A percentile compares a stretch with the other conserved stretches of the same genome.
These are phyloP conservation scores for Xenopus borealis DNA, from an alignment of 2,113 vertebrate species.

Conservation along the genomic window DNA sequence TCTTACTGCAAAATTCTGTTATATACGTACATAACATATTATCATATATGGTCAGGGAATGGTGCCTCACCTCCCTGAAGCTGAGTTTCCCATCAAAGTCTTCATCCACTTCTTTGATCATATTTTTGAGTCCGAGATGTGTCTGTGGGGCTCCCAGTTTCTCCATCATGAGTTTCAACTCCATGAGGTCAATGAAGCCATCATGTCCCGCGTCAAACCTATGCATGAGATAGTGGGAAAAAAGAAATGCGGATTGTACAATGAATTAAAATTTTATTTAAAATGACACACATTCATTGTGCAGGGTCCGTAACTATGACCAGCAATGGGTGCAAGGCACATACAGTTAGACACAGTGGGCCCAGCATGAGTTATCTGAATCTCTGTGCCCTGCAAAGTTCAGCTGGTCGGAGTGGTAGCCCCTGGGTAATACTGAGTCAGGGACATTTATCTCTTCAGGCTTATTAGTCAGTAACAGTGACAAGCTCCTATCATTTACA, in stretches of 20 bases:
- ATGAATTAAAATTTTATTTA: too few relatives aligned
- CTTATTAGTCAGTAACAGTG: too few relatives aligned
- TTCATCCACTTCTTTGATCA: conserved; percentile 97
- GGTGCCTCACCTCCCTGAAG: conserved; percentile 81
- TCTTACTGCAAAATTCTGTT: not conserved
- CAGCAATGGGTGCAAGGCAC: too few relatives aligned
- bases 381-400: too few relatives aligned
- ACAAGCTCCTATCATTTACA: too few relatives aligned
- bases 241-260: not conserved
- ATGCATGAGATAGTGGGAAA: not conserved
- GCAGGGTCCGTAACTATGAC: too few relatives aligned
- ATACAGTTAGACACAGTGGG: too few relatives aligned
- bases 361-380: too few relatives aligned
- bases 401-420: too few relatives aligned
- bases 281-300: too few relatives aligned
- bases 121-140: conserved; percentile 89
- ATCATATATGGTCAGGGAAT: not conserved
- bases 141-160: conserved; percentile 91
- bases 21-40: not conserved
- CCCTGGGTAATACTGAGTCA: too few relatives aligned
- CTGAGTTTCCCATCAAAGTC: conserved; percentile 90
- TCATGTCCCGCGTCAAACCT: conserved; percentile 86
- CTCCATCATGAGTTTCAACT: conserved; percentile 97
- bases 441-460: too few relatives aligned
- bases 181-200: conserved; percentile 92